These are phyloP conservation scores for Macrotrachela quadricornifera DNA, from an alignment of 1,140 invertebrate species.

Conservation along the genomic window DNA sequence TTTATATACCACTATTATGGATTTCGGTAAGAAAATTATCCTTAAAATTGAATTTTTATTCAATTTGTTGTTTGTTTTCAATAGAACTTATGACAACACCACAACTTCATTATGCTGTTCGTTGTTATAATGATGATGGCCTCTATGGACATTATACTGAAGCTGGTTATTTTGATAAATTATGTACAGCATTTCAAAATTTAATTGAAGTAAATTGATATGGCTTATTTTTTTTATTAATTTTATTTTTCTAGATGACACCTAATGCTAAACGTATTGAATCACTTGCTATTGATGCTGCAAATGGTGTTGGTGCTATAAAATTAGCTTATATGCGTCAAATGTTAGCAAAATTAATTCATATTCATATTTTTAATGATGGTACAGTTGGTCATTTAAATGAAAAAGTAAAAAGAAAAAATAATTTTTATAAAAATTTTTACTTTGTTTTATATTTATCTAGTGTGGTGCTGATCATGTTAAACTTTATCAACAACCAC, in stretches of 20 bases:
- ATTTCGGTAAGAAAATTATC: not conserved
- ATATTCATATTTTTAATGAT: too few relatives aligned
- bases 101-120: constrained; percentile 69
- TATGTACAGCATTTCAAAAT: constrained; percentile 42
- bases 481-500: constrained; percentile 57
- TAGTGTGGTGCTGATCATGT: constrained; percentile 84
- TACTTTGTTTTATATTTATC: too few relatives aligned
- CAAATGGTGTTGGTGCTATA: constrained; percentile 75
- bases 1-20: not conserved
- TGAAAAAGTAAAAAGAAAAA: constrained; percentile 14
- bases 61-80: not conserved
- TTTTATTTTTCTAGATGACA: too few relatives aligned
- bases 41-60: not conserved
- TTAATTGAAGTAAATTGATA: too few relatives aligned
- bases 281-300: constrained; percentile 46
- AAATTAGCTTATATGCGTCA: constrained; percentile 37
- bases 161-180: constrained; percentile 62
- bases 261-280: too few relatives aligned
- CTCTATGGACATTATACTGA: constrained; percentile 46
- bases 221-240: too few relatives aligned
- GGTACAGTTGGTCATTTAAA: too few relatives aligned
- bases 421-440: not conserved
- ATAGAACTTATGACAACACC: constrained; percentile 56
- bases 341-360: too few relatives aligned
- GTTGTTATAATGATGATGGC: constrained; percentile 44